Base-by-base conservation (phyloP, 2,113 vertebrate genomes). In the Psilopogon haemacephalus region DNA sequence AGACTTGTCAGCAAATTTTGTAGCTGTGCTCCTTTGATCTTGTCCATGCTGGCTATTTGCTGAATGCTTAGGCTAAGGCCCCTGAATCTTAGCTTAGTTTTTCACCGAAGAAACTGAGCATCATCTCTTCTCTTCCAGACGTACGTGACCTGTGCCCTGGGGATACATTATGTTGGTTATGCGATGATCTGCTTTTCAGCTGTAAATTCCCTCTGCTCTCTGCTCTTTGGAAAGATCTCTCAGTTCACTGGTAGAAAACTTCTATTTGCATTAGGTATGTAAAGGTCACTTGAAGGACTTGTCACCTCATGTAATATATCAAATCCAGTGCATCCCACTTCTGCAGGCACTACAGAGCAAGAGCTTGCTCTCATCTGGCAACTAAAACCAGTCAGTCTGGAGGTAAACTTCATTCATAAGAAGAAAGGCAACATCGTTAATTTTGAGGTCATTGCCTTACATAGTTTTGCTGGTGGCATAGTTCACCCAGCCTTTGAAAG, bases 121-220 rank as follows among this genome's bases (percentile, higher is more conserved):
- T 12, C 10, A 19, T 65, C 54, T 52, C 9, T 87, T 82, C 37
- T 93, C 63, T 95, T 82, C 16, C 96, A 99, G 99, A 97, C 98
- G 16, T 99, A 99, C 2, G 94, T 97, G 73, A 99, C 99, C 68
- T 99, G 99, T 63, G 98, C 98, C 9, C 92, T 99, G 92, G 99
- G 99, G 71, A 99, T 99, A 97, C 98, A 98, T 26, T 98, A 91
- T 0, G 97, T 99, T 21, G 99, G 99, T 12, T 99, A 97, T 32
- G 97, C 97, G 75, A 99, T 99, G 98, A 99, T 99, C 97, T 99
- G 98, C 95, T 99, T 99, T 63, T 97, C 98, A 11, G 98, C 98
- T 30, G 24, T 97, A 19, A 98, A 99, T 71, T 98, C 99, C 0
- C 46, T 99, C 23, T 98, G 97, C 95, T 99, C 99, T 2, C 88